Conservation (phyloP, 2,888 invertebrate genomes). For the Lucinisca nassula region DNA sequence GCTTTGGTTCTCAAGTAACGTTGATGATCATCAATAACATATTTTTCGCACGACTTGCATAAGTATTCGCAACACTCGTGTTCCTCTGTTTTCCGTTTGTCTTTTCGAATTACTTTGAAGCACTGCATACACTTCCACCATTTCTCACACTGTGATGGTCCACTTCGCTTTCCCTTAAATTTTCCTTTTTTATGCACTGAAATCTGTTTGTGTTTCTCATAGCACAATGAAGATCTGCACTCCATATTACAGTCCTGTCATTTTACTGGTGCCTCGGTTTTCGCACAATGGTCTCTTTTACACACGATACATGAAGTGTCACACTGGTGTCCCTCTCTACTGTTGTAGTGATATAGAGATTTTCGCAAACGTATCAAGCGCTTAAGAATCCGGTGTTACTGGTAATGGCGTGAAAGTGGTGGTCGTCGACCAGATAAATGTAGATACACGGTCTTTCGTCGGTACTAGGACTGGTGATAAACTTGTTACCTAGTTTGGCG, state of each 20-base stretch:
- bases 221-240: not conserved
- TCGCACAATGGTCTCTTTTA: conserved; percentile 34
- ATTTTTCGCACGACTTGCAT: too few relatives aligned
- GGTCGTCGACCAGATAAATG: conserved; percentile 47
- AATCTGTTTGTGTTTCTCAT: not conserved
- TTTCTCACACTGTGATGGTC: too few relatives aligned
- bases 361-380: not conserved
- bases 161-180: too few relatives aligned
- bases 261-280: too few relatives aligned
- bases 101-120: too few relatives aligned
- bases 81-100: too few relatives aligned
- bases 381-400: conserved; percentile 37
- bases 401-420: conserved; percentile 39
- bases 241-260: not conserved
- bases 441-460: conserved; percentile 47
- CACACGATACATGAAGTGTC: conserved; percentile 41
- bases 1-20: too few relatives aligned
- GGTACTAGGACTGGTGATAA: conserved; percentile 22
- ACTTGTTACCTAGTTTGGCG: conserved; percentile 30
- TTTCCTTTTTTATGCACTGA: not conserved
- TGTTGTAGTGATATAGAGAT: conserved; percentile 34
- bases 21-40: too few relatives aligned
- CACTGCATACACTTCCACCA: too few relatives aligned
- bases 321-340: conserved; percentile 33
- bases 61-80: too few relatives aligned